Conservation (phyloP, 2,797 vertebrate species). For the Tiaroga cobitis region DNA sequence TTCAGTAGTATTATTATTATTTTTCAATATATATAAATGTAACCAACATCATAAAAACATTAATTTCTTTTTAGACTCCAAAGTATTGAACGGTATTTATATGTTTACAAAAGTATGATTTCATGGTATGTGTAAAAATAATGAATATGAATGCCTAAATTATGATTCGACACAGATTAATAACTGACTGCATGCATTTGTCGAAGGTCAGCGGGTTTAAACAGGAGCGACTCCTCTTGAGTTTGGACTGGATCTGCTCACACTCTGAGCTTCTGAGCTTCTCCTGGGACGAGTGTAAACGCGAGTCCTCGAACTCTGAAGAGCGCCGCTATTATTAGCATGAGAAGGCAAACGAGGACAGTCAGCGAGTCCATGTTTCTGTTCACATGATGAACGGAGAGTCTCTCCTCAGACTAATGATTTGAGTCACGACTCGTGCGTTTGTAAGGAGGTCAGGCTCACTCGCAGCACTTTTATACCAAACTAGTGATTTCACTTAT, state of each 20-base stretch:
- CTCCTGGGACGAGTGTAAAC: conserved; percentile 19
- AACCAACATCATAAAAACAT: too few species aligned
- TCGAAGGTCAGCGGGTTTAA: background rate
- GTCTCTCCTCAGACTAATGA: conserved; percentile 27
- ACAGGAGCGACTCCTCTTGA: background rate
- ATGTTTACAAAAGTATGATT: too few species aligned
- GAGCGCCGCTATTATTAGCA: conserved; percentile 36
- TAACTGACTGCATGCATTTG: background rate
- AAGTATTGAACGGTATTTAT: too few species aligned
- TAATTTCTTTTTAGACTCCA: too few species aligned
- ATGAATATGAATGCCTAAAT: too few species aligned
- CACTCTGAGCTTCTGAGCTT: too few species aligned
- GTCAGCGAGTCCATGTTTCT: conserved; percentile 11
- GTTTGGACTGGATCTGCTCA: background rate
- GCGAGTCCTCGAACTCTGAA: conserved; percentile 29
- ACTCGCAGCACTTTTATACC: background rate
- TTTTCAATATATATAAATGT: too few species aligned
- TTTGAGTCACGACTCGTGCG: conserved; percentile 42
- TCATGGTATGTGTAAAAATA: too few species aligned
- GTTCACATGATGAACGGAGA: conserved; percentile 36
- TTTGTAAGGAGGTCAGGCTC: conserved; percentile 29
- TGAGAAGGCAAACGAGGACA: conserved; percentile 27
- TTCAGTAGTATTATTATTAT: too few species aligned
- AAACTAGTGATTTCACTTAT: conserved; percentile 26
- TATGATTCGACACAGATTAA: too few species aligned